Base-by-base conservation (phyloP, 1,140 invertebrate genomes). In the Theocolax elegans region DNA sequence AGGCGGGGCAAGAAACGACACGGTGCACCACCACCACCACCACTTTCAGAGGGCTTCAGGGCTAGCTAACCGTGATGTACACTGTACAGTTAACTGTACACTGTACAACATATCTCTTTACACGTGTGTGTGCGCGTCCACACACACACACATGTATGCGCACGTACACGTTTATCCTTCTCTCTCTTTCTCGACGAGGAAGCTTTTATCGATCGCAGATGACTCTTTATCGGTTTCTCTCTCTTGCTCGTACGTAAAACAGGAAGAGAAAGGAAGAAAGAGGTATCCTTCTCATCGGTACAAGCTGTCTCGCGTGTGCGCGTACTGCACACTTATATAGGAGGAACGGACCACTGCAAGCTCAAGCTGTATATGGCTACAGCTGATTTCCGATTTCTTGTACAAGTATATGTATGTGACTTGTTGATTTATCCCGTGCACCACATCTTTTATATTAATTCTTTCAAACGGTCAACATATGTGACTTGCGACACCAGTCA, bases 41-140 rank as follows among this genome's bases (percentile, higher is more conserved):
- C 25, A 25, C 21, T 42, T 59, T 59, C 9, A 7, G n/a, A n/a
- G n/a, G n/a, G n/a, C n/a, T n/a, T n/a, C n/a, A n/a, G n/a, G n/a
- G n/a, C n/a, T n/a, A n/a, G n/a, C n/a, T n/a, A n/a, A n/a, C n/a
- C 27, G 27, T 17, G 62, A 71, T 72, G 54, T 64, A 62, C 35
- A 42, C 6, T 1, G 7, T 8, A n/a, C n/a, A n/a, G n/a, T n/a
- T n/a, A n/a, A n/a, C n/a, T n/a, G n/a, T n/a, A n/a, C n/a, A n/a
- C n/a, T n/a, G n/a, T n/a, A n/a, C n/a, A n/a, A n/a, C n/a, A n/a
- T n/a, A n/a, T n/a, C n/a, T n/a, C n/a, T n/a, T n/a, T n/a, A n/a
- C n/a, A n/a, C n/a, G n/a, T n/a, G n/a, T n/a, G n/a, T n/a, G n/a
- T n/a, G n/a, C n/a, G n/a, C n/a, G n/a, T n/a, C n/a, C n/a, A n/a